Evolutionary conservation across 2,888 invertebrate species (phyloP).

Genomic region (Nephrotoma appendiculata): DNA sequence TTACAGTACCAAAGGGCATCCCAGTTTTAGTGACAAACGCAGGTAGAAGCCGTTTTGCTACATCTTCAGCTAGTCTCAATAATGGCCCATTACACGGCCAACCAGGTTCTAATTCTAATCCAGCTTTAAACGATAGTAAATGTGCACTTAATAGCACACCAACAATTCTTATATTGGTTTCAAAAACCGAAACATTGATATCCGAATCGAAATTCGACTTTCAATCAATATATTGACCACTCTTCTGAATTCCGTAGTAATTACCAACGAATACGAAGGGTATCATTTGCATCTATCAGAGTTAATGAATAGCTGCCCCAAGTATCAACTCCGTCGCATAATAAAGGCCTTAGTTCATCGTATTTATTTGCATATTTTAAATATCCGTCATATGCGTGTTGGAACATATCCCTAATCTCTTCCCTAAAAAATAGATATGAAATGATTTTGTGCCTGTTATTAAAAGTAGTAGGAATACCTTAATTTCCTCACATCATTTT

Average conservation of each 20-base stretch:
- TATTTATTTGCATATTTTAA: conserved; percentile 86
- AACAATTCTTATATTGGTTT: conserved; percentile 96
- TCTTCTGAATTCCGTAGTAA: conserved; percentile 80
- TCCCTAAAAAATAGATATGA: conserved; percentile 39
- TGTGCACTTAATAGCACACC: conserved; percentile 95
- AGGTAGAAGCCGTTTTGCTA: conserved; percentile 78
- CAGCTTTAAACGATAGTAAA: conserved; percentile 72
- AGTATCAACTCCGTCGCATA: conserved; percentile 63
- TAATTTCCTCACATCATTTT: not conserved
- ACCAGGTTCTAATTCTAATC: conserved; percentile 68
- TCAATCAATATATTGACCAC: conserved; percentile 67
- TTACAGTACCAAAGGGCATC: conserved; percentile 98
- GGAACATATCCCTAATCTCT: conserved; percentile 88
- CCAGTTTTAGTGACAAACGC: conserved; percentile 84
- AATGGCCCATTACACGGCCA: conserved; percentile 98
- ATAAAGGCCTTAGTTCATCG: conserved; percentile 89
- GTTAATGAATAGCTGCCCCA: conserved; percentile 97
- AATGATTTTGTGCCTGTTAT: not conserved
- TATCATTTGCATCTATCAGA: conserved; percentile 82
- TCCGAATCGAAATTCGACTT: conserved; percentile 83
- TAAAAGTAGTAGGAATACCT: not conserved
- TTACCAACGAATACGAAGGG: conserved; percentile 95
- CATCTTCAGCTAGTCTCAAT: conserved; percentile 83
- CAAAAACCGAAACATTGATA: conserved; percentile 98
- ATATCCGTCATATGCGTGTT: conserved; percentile 96